A percentile compares a stretch with the other conserved stretches of the same genome.
Conservation (phyloP, 2,113 vertebrate species). For the Rhinoptilus africanus region DNA sequence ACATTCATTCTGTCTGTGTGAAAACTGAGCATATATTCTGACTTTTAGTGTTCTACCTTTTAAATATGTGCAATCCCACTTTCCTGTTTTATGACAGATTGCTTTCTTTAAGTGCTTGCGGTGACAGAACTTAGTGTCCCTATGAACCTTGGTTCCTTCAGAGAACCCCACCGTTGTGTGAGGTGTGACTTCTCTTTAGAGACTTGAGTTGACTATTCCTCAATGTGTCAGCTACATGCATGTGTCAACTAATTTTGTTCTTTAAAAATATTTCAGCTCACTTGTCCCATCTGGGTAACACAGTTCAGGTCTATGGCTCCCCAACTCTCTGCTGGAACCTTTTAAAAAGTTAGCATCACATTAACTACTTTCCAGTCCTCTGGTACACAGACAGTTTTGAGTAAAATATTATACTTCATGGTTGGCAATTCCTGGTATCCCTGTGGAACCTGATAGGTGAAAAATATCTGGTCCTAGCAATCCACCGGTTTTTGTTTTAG, state of each 20-base stretch:
- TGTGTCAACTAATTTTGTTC: not conserved
- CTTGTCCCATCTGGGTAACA: not conserved
- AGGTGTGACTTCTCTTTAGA: not conserved
- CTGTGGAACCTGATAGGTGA: not conserved
- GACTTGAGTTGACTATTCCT: not conserved
- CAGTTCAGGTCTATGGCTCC: not conserved
- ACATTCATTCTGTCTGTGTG: not conserved
- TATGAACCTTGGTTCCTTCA: fast-evolving
- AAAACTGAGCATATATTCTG: not conserved
- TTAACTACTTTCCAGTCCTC: not conserved
- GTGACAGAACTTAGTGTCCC: not conserved
- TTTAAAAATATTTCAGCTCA: not conserved
- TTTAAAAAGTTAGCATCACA: not conserved
- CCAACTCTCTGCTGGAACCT: not conserved
- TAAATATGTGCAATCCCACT: not conserved
- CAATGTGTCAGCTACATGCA: not conserved
- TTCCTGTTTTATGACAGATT: not conserved
- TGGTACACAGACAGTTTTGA: not conserved
- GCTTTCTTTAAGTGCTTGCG: not conserved
- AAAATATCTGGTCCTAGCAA: not conserved
- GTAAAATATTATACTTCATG: not conserved
- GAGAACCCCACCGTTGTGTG: not conserved
- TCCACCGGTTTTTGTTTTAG: not conserved
- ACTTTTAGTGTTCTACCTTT: not conserved
- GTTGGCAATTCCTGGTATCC: not conserved